phyloP scores from a whole-genome alignment of 2,797 vertebrate genomes.

The Allobates femoralis region DNA sequence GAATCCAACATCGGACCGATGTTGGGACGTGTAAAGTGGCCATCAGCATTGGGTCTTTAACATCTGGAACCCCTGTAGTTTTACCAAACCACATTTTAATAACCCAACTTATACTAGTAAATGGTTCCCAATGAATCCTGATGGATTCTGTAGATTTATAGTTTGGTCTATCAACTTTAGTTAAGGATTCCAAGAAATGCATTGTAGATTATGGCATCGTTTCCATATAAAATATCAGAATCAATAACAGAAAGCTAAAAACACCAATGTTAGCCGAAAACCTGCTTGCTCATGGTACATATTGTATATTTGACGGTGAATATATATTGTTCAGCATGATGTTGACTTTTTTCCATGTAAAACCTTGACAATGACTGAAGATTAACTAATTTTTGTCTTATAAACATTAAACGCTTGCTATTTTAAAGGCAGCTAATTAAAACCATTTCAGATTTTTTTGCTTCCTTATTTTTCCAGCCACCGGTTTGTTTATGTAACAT shows the following conservation, averaged over 20 bases:
- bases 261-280: not conserved
- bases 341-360: not conserved
- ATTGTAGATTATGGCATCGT: not conserved
- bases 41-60: too few relatives aligned
- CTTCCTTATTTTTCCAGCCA: conserved; percentile 18
- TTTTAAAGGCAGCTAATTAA: conserved; percentile 21
- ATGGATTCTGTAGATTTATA: too few relatives aligned
- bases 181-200: not conserved
- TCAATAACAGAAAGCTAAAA: not conserved
- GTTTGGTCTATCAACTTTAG: too few relatives aligned
- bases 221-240: not conserved
- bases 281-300: not conserved
- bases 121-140: too few relatives aligned
- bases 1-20: too few relatives aligned
- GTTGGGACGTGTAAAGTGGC: too few relatives aligned
- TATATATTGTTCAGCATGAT: not conserved
- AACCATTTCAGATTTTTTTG: conserved; percentile 20
- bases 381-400: not conserved
- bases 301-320: not conserved
- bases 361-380: not conserved
- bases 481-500: conserved; percentile 31
- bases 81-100: too few relatives aligned
- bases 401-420: not conserved
- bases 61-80: too few relatives aligned
- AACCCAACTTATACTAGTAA: too few relatives aligned